Evolutionary conservation across 2,113 vertebrate species (phyloP).

Genomic region (Galbula dea): DNA sequence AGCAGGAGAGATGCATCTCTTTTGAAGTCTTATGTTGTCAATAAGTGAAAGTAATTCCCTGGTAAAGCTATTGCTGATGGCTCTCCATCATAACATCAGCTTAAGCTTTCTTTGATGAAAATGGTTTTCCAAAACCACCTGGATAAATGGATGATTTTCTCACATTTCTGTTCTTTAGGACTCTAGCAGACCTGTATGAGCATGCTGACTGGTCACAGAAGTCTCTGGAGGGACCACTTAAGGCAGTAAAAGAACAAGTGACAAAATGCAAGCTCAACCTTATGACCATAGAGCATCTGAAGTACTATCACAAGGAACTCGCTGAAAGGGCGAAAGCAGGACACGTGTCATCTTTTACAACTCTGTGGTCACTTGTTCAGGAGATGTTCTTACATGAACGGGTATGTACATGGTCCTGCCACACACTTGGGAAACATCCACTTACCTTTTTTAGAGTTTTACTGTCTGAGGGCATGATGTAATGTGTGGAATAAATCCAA

Average conservation of each 20-base stretch:
- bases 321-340: constrained; percentile 57
- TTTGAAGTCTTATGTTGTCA: not conserved
- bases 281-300: constrained; percentile 66
- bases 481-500: not conserved
- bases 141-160: not conserved
- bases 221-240: constrained; percentile 65
- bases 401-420: constrained; percentile 58
- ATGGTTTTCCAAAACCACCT: not conserved
- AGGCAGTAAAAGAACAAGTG: constrained; percentile 71
- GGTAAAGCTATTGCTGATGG: not conserved
- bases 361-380: constrained; percentile 77
- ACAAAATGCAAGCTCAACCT: constrained; percentile 69
- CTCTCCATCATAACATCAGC: not conserved
- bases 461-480: not conserved
- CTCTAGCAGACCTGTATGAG: constrained; percentile 77
- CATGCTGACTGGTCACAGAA: constrained; percentile 80
- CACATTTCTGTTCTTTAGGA: constrained; percentile 65
- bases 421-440: not conserved
- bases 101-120: not conserved
- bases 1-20: not conserved
- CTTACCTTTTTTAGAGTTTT: not conserved
- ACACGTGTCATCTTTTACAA: constrained; percentile 63
- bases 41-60: not conserved
- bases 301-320: constrained; percentile 64
- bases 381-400: constrained; percentile 76